Conservation (phyloP, 2,797 vertebrate genomes). For the Percopsis omiscomaycus region DNA sequence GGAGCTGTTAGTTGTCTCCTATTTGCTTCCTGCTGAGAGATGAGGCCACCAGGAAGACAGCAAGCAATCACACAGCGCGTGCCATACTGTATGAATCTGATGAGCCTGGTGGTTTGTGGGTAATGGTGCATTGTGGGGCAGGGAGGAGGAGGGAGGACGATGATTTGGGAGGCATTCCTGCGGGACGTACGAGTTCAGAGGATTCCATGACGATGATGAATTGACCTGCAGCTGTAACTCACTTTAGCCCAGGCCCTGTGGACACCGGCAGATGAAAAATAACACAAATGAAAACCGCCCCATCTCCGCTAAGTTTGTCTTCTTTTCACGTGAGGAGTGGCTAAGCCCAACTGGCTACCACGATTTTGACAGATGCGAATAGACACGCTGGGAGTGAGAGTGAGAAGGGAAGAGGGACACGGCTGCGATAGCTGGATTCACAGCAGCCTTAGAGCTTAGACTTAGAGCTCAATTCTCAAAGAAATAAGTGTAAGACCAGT, state of each 20-base stretch:
- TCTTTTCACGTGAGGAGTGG: constrained; percentile 15
- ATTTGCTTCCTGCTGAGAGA: constrained; percentile 2
- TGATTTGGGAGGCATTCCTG: constrained; percentile 41
- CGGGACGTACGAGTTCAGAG: constrained; percentile 40
- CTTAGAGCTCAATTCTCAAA: too few relatives aligned
- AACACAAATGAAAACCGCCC: constrained; percentile 33
- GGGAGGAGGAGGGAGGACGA: constrained; percentile 9
- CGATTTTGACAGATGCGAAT: not conserved
- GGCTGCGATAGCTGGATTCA: too few relatives aligned
- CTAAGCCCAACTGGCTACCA: constrained; percentile 9
- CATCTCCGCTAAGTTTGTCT: constrained; percentile 40
- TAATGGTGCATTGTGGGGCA: constrained; percentile 53
- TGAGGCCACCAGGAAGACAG: constrained; percentile 3
- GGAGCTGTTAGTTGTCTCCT: not conserved
- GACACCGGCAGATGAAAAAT: constrained; percentile 47
- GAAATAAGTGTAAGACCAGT: too few relatives aligned
- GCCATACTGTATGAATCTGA: constrained; percentile 11
- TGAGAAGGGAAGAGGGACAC: too few relatives aligned
- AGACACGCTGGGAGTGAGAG: not conserved
- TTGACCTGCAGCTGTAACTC: constrained; percentile 50
- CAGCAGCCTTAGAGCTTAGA: too few relatives aligned
- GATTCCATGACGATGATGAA: constrained; percentile 59
- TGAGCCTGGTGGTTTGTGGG: constrained; percentile 27
- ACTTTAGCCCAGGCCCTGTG: constrained; percentile 48
- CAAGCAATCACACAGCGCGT: constrained; percentile 1